phyloP scores from a whole-genome alignment of 2,113 vertebrate species.

The Enhydra lutris region DNA sequence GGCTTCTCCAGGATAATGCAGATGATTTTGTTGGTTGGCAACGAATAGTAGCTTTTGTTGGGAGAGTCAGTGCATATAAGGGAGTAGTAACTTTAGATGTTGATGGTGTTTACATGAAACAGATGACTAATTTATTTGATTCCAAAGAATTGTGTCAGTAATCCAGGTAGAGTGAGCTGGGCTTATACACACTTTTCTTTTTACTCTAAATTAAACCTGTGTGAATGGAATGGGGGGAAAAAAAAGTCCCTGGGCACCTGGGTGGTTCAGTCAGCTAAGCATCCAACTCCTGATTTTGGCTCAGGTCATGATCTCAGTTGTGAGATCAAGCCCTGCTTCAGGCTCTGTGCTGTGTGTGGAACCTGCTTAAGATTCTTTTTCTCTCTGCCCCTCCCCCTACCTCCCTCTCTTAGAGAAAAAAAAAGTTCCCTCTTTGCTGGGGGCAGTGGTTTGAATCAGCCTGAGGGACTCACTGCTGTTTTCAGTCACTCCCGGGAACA shows the following conservation, averaged over 20 bases:
- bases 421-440: constrained; percentile 20
- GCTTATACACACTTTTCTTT: background rate
- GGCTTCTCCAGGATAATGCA: background rate
- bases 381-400: background rate
- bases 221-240: background rate
- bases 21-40: background rate
- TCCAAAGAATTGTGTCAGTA: background rate
- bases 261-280: background rate
- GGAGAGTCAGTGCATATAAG: background rate
- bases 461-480: constrained; percentile 37
- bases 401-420: background rate
- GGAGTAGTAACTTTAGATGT: constrained; percentile 2
- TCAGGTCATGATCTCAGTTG: background rate
- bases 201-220: constrained; percentile 20
- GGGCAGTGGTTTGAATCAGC: constrained; percentile 39
- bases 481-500: constrained; percentile 69
- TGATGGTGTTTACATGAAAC: background rate
- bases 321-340: background rate
- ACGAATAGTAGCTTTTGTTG: constrained; percentile 2
- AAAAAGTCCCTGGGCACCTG: background rate
- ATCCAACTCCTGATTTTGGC: background rate
- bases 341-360: background rate
- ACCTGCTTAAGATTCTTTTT: background rate
- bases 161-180: constrained; percentile 10
- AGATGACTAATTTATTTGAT: constrained; percentile 18